Conservation (phyloP, 2,797 vertebrate species). For the Phrynocephalus vlangalii region DNA sequence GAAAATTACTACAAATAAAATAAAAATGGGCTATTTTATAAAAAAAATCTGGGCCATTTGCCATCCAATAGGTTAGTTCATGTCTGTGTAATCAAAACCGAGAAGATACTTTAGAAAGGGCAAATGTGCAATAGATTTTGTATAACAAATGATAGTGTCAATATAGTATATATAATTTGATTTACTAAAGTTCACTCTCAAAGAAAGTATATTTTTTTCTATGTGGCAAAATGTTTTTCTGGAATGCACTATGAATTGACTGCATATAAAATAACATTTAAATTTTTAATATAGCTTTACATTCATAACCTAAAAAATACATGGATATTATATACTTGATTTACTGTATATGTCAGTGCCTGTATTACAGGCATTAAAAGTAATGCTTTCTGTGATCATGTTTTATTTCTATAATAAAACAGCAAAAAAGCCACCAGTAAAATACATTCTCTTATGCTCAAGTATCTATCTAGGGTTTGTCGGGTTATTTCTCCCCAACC, state of each 20-base stretch:
- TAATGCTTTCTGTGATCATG: conserved; percentile 62
- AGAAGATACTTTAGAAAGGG: conserved; percentile 26
- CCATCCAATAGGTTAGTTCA: not conserved
- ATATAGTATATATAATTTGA: conserved; percentile 21
- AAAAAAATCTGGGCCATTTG: not conserved
- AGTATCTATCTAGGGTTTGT: conserved; percentile 54
- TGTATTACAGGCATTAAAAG: conserved; percentile 68
- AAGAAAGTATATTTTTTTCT: conserved; percentile 37
- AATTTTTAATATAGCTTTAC: conserved; percentile 69
- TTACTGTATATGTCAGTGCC: conserved; percentile 53
- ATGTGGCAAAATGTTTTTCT: conserved; percentile 26
- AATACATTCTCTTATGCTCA: conserved; percentile 61
- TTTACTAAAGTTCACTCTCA: not conserved
- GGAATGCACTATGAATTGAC: conserved; percentile 44
- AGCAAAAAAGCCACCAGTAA: conserved; percentile 61
- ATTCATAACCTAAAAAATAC: conserved; percentile 62
- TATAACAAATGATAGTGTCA: not conserved
- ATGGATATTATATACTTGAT: conserved; percentile 45
- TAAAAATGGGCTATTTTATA: no score
- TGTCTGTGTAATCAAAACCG: conserved; percentile 15
- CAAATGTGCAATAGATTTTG: not conserved
- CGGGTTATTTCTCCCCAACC: conserved; percentile 16
- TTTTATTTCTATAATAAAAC: conserved; percentile 74
- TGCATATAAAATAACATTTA: conserved; percentile 60
- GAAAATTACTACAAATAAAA: not conserved